These are phyloP conservation scores for Amphipoea oculea DNA, from an alignment of 2,888 invertebrate genomes.

Conservation along the genomic window DNA sequence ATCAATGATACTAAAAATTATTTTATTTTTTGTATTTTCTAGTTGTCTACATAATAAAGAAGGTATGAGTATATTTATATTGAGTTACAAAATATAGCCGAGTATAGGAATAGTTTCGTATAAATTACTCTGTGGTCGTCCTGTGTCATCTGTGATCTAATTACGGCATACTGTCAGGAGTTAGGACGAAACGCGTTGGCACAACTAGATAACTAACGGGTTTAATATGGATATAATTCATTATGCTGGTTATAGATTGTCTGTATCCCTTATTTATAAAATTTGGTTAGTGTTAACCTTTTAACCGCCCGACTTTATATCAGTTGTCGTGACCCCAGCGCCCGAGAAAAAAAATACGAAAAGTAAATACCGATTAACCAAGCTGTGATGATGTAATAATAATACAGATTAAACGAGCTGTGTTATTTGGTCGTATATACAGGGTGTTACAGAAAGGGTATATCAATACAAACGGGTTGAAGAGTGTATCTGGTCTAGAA, in stretches of 20 bases:
- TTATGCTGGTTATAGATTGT: background rate
- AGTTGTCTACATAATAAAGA: background rate
- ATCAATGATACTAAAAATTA: too few species aligned
- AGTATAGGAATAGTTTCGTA: slow-evolving; percentile 17
- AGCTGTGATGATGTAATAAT: too few species aligned
- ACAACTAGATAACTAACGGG: background rate
- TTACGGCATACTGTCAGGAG: slow-evolving; percentile 25
- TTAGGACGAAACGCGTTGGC: background rate
- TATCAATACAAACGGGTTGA: too few species aligned
- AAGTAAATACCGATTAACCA: too few species aligned
- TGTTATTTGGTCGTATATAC: too few species aligned
- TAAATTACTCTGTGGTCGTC: slow-evolving; percentile 30
- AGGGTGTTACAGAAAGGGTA: too few species aligned
- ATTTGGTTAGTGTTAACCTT: too few species aligned
- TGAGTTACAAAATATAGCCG: background rate
- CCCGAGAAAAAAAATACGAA: too few species aligned
- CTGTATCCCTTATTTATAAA: background rate
- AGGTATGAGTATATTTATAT: background rate
- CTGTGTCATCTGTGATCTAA: slow-evolving; percentile 25
- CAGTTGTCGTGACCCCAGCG: too few species aligned
- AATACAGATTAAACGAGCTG: too few species aligned
- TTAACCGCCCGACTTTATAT: too few species aligned
- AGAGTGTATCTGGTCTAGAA: too few species aligned
- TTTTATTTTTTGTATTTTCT: background rate
- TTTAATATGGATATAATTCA: background rate